These are phyloP conservation scores for Sylvilagus bachmani DNA, from an alignment of 2,113 vertebrate genomes.

Conservation along the genomic window DNA sequence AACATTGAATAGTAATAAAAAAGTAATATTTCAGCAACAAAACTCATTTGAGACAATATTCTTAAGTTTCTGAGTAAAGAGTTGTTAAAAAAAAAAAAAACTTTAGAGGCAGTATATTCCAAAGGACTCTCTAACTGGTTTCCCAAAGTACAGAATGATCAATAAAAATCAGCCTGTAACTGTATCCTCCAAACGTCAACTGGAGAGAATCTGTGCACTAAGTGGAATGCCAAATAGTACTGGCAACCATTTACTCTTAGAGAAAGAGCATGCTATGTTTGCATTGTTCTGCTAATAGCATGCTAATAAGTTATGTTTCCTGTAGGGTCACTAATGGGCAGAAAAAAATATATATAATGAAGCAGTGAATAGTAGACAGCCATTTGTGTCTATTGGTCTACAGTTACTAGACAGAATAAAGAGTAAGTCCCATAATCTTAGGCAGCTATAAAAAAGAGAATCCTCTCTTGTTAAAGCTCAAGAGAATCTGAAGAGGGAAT, in stretches of 20 bases:
- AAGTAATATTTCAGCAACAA: slow-evolving; percentile 46
- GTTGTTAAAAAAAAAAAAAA: slow-evolving; percentile 54
- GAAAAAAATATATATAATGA: slow-evolving; percentile 57
- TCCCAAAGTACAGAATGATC: slow-evolving; percentile 76
- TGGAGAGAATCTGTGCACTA: slow-evolving; percentile 67
- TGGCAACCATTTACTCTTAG: slow-evolving; percentile 65
- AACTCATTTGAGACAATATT: slow-evolving; percentile 55
- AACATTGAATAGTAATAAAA: slow-evolving; percentile 27
- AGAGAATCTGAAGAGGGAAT: slow-evolving; percentile 76
- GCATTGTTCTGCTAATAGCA: slow-evolving; percentile 80
- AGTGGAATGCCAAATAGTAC: slow-evolving; percentile 67
- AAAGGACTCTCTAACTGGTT: slow-evolving; percentile 55
- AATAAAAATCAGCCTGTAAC: slow-evolving; percentile 76
- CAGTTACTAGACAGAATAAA: slow-evolving; percentile 59
- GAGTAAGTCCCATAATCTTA: slow-evolving; percentile 61
- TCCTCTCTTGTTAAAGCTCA: slow-evolving; percentile 77
- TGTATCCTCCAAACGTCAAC: slow-evolving; percentile 63
- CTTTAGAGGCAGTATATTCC: slow-evolving; percentile 59
- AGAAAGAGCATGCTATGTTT: slow-evolving; percentile 73
- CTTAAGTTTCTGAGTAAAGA: slow-evolving; percentile 52
- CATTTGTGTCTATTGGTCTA: slow-evolving; percentile 63
- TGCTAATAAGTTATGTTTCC: slow-evolving; percentile 72
- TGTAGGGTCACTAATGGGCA: slow-evolving; percentile 72
- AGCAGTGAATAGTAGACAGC: slow-evolving; percentile 56
- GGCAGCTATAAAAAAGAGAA: slow-evolving; percentile 64